Conservation (phyloP, 2,113 vertebrate species). For the Phalacrocorax carbo region DNA sequence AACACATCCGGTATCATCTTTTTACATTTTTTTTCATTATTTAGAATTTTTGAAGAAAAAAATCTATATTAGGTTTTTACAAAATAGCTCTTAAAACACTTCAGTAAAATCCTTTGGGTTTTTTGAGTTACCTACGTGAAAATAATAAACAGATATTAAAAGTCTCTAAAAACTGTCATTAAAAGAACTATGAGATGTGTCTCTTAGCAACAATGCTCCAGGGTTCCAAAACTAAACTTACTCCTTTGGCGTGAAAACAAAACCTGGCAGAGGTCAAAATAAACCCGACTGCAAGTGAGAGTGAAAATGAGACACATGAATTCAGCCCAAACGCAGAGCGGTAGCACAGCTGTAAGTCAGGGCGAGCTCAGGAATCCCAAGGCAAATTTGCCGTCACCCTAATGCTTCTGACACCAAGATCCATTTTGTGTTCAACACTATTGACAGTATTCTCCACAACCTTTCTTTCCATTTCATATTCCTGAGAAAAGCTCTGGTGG, state of each 20-base stretch:
- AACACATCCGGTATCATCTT: neutral
- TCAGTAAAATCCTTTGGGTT: neutral
- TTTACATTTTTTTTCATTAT: neutral
- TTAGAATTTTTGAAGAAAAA: neutral
- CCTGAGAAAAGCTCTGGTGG: neutral
- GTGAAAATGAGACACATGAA: neutral
- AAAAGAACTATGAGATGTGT: neutral
- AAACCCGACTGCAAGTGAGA: neutral
- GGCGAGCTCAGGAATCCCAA: fast-evolving
- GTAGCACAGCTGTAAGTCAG: neutral
- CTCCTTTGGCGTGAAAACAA: neutral
- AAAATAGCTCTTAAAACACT: neutral
- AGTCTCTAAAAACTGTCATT: neutral
- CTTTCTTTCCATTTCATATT: neutral
- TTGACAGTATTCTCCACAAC: neutral
- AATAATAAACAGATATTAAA: neutral
- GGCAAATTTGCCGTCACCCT: neutral
- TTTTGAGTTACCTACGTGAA: neutral
- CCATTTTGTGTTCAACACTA: neutral
- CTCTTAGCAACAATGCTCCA: neutral
- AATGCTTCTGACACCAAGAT: neutral
- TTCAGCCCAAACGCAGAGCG: fast-evolving
- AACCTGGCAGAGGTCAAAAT: neutral
- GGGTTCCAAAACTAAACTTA: neutral
- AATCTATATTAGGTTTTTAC: neutral